These are phyloP conservation scores for Chiloscyllium punctatum DNA, from an alignment of 2,797 vertebrate genomes.

Conservation along the genomic window DNA sequence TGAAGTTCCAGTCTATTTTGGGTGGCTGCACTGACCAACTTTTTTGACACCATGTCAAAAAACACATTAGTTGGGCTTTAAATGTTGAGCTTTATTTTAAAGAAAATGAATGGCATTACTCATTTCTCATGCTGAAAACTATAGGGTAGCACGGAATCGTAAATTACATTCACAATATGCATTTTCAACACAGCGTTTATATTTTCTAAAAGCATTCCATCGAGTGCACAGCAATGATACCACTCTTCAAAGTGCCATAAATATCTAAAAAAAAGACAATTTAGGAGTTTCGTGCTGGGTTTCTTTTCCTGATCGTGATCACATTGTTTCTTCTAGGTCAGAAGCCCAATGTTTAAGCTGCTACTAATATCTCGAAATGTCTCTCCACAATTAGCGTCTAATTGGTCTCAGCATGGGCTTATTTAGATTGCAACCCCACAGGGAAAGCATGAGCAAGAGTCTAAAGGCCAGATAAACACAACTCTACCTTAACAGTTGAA, in stretches of 20 bases:
- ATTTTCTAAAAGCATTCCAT: not conserved
- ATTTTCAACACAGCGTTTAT: too few relatives aligned
- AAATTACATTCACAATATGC: not conserved
- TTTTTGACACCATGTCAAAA: not conserved
- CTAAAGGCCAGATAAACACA: conserved; percentile 15
- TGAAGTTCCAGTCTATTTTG: not conserved
- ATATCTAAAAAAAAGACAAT: not conserved
- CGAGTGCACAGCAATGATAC: not conserved
- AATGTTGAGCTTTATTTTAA: not conserved
- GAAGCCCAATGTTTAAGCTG: conserved; percentile 2
- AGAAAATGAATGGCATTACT: not conserved
- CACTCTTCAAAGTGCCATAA: not conserved
- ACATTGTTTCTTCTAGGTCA: not conserved
- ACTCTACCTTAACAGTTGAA: not conserved
- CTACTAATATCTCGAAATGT: not conserved
- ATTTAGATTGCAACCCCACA: conserved; percentile 9
- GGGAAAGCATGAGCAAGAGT: not conserved
- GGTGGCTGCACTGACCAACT: too few relatives aligned
- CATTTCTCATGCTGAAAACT: not conserved
- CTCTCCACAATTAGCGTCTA: conserved; percentile 27
- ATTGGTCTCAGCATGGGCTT: conserved; percentile 16
- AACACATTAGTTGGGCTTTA: not conserved
- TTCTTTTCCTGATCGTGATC: not conserved
- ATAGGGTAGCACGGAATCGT: not conserved
- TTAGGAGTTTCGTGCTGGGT: not conserved